Percentiles rank a stretch among this genome's conserved stretches.
These are phyloP conservation scores for Brachynemurus nebulosus DNA, from an alignment of 2,888 invertebrate species.

Conservation along the genomic window DNA sequence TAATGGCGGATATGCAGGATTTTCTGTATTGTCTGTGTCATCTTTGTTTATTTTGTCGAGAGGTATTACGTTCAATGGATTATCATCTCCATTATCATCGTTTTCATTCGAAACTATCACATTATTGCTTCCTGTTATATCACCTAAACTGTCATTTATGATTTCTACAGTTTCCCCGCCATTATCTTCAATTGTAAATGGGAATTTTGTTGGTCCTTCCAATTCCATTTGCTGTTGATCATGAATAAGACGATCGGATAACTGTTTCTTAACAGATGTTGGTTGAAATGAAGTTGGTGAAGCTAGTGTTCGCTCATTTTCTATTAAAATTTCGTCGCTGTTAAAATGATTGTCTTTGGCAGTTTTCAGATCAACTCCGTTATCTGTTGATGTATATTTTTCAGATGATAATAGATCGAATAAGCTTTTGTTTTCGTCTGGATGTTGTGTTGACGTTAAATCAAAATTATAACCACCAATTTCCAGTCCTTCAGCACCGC, in stretches of 20 bases:
- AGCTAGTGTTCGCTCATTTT: slow-evolving; percentile 3
- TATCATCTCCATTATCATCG: slow-evolving; percentile 11
- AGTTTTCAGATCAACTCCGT: neutral
- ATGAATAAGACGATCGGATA: neutral
- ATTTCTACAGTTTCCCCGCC: neutral
- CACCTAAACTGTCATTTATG: neutral
- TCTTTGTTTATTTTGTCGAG: slow-evolving; percentile 6
- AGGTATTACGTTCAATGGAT: slow-evolving; percentile 10
- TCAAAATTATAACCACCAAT: slow-evolving; percentile 25
- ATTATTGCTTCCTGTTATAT: too few relatives aligned
- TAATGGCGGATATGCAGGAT: slow-evolving; percentile 39
- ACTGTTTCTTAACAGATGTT: neutral
- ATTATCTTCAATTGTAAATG: neutral
- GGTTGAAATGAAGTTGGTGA: neutral
- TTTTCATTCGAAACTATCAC: slow-evolving; percentile 14
- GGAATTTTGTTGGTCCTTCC: slow-evolving; percentile 4
- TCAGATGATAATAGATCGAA: neutral
- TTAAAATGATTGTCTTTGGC: neutral
- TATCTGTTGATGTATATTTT: neutral
- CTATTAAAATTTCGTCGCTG: neutral
- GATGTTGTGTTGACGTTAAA: slow-evolving; percentile 12
- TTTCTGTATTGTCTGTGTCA: slow-evolving; percentile 23
- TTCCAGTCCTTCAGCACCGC: slow-evolving; percentile 34
- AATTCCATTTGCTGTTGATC: neutral
- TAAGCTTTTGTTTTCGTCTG: too few relatives aligned